A percentile compares a stretch with the other conserved stretches of the same genome.
Evolutionary conservation across 2,113 vertebrate genomes (phyloP).

Genomic region (Hydrolagus affinis): DNA sequence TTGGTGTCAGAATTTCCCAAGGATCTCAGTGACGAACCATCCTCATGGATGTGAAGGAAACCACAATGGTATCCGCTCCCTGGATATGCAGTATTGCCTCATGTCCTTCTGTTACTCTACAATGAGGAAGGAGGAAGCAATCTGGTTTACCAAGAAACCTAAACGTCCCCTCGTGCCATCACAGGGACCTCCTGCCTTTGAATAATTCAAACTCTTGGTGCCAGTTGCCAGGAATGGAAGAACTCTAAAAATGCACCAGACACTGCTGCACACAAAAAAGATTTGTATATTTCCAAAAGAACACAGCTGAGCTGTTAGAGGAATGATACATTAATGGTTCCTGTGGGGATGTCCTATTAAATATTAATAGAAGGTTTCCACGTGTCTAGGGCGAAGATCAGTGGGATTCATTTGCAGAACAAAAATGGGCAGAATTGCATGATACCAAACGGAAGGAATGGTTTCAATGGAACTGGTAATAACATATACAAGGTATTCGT

Average conservation of each 20-base stretch:
- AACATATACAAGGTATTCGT: not conserved
- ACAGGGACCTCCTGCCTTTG: not conserved
- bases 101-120: not conserved
- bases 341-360: constrained; percentile 20
- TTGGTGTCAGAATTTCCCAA: too few species aligned
- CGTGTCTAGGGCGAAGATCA: not conserved
- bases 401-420: constrained; percentile 5
- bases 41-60: too few species aligned
- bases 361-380: not conserved
- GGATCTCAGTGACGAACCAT: too few species aligned
- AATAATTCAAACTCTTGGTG: not conserved
- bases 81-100: not conserved
- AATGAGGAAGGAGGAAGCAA: not conserved
- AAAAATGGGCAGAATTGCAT: not conserved
- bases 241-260: not conserved
- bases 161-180: not conserved
- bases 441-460: not conserved
- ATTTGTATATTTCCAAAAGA: not conserved
- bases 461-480: not conserved
- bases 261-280: not conserved
- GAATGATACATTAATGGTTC: not conserved
- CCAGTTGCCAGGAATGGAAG: not conserved
- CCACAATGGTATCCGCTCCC: too few species aligned
- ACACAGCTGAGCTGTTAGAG: not conserved
- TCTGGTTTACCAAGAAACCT: not conserved